phyloP scores from a whole-genome alignment of 2,797 vertebrate species.

The Garrulus glandarius region DNA sequence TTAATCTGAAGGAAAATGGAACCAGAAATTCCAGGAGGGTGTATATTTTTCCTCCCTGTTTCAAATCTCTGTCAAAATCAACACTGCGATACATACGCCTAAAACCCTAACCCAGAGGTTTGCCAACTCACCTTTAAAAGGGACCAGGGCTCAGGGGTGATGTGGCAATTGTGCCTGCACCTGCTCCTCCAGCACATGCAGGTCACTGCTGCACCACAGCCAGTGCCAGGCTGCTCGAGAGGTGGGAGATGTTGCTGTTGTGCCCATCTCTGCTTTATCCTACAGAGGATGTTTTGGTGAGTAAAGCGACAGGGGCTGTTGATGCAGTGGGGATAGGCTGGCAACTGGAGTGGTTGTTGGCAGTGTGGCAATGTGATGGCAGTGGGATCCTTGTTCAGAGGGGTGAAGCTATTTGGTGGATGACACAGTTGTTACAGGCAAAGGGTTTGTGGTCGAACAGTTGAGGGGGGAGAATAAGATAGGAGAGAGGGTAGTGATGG shows the following conservation, averaged over 20 bases:
- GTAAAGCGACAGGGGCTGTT: background rate
- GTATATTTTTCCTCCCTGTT: background rate
- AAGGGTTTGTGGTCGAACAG: background rate
- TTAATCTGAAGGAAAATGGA: background rate
- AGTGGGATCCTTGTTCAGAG: background rate
- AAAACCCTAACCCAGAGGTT: background rate
- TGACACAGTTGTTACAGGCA: background rate
- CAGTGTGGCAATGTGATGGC: no score
- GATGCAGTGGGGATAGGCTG: background rate
- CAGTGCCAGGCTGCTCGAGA: background rate
- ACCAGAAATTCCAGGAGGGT: background rate
- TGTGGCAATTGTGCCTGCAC: background rate
- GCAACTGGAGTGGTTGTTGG: rapidly evolving
- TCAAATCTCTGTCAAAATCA: background rate
- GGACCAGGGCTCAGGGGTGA: background rate
- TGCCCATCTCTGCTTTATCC: background rate
- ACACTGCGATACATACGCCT: background rate
- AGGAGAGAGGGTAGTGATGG: background rate
- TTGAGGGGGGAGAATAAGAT: background rate
- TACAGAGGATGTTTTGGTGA: background rate
- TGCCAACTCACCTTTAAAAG: background rate
- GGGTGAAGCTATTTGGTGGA: background rate
- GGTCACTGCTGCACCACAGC: background rate
- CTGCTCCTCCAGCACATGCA: background rate
- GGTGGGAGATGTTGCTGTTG: background rate